Conservation (phyloP, 64 coral and sea anemone genomes). For the Pocillopora verrucosa region DNA sequence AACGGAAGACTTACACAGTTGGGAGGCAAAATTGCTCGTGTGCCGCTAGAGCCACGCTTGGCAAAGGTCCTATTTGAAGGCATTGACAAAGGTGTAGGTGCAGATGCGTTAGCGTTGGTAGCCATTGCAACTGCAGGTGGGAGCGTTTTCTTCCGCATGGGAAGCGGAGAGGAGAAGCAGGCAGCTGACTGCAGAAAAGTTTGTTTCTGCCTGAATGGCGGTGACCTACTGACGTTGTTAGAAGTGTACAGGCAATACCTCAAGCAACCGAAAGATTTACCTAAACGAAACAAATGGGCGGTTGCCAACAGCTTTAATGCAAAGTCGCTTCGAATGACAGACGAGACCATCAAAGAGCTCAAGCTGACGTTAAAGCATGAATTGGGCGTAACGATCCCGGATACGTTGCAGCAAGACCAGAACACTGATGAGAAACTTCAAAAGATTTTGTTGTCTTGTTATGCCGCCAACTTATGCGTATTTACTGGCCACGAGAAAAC, state of each 20-base stretch:
- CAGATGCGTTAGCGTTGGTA: conserved; percentile 58
- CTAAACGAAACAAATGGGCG: conserved; percentile 65
- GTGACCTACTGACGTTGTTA: conserved; percentile 78
- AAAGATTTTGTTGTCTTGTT: conserved; percentile 75
- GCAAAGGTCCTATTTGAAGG: conserved; percentile 74
- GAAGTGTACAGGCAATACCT: conserved; percentile 67
- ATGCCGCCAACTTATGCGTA: conserved; percentile 61
- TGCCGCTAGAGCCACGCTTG: conserved; percentile 73
- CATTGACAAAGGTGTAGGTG: conserved; percentile 60
- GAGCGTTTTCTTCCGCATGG: conserved; percentile 86
- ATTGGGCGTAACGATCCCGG: not conserved
- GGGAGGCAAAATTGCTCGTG: conserved; percentile 72
- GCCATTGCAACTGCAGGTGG: conserved; percentile 71
- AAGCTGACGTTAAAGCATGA: conserved; percentile 60
- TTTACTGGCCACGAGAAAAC: conserved; percentile 75
- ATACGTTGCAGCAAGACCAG: not conserved
- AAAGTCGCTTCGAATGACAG: conserved; percentile 80
- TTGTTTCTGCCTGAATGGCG: conserved; percentile 69
- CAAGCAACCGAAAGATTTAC: conserved; percentile 31
- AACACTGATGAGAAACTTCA: conserved; percentile 49
- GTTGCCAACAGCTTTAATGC: conserved; percentile 79
- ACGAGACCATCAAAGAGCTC: conserved; percentile 78
- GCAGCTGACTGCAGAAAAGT: conserved; percentile 70
- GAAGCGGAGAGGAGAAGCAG: conserved; percentile 80
- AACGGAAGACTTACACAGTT: conserved; percentile 63